A percentile compares a stretch with the other conserved stretches of the same genome.
phyloP scores from a whole-genome alignment of 1,140 invertebrate species.

The Heliconius hermathena region DNA sequence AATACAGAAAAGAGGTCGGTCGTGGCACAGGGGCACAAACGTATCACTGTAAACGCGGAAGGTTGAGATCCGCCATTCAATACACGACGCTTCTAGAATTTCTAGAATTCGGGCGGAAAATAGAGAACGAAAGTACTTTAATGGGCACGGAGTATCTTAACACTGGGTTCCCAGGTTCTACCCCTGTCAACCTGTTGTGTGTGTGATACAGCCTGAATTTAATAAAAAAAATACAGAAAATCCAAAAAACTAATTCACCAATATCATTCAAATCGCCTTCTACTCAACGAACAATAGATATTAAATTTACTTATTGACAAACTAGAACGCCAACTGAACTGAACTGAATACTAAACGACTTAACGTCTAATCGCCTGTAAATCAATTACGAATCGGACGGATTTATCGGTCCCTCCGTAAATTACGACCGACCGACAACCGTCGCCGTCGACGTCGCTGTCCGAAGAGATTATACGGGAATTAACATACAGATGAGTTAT shows the following conservation, averaged over 20 bases:
- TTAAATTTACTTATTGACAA: neutral
- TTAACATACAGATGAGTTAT: slow-evolving; percentile 10
- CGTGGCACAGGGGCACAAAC: too few relatives aligned
- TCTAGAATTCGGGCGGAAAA: too few relatives aligned
- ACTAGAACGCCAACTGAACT: neutral
- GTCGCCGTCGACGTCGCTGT: slow-evolving; percentile 16
- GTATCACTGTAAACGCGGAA: too few relatives aligned
- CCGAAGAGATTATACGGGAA: slow-evolving; percentile 13
- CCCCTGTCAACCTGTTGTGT: too few relatives aligned
- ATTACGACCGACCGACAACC: slow-evolving; percentile 11
- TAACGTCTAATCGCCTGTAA: slow-evolving; percentile 14
- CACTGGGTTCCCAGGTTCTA: too few relatives aligned
- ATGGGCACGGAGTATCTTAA: too few relatives aligned
- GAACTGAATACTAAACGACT: neutral
- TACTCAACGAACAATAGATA: neutral
- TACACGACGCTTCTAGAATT: too few relatives aligned
- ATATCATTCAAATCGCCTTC: neutral
- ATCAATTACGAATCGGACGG: slow-evolving; percentile 31
- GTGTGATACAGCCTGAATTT: too few relatives aligned
- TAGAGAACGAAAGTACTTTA: too few relatives aligned
- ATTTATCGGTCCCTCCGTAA: slow-evolving; percentile 23
- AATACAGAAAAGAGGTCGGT: too few relatives aligned
- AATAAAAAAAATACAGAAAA: neutral
- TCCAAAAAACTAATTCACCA: neutral
- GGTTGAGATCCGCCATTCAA: too few relatives aligned